Conservation (phyloP, 2,797 vertebrate genomes). For the Chelon auratus region DNA sequence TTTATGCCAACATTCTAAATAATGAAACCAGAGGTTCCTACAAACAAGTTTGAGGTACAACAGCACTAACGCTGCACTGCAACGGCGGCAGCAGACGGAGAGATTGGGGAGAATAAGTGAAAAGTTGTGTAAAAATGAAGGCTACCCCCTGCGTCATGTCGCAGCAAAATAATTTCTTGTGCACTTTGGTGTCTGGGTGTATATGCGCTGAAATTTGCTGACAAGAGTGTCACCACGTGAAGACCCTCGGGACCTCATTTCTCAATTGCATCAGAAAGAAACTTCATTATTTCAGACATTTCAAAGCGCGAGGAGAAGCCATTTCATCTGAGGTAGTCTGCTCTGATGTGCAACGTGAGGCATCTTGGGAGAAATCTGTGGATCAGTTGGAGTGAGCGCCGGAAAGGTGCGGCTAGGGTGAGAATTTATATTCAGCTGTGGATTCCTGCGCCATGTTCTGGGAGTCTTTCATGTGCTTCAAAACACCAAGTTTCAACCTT, state of each 20-base stretch:
- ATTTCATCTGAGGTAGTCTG: slow-evolving; percentile 26
- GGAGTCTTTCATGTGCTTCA: slow-evolving; percentile 25
- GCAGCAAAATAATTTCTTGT: slow-evolving; percentile 2
- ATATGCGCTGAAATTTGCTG: not conserved
- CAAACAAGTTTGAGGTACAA: slow-evolving; percentile 39
- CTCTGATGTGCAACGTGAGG: slow-evolving; percentile 32
- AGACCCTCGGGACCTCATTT: slow-evolving; percentile 23
- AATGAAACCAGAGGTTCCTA: slow-evolving; percentile 37
- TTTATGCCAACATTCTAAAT: slow-evolving; percentile 43
- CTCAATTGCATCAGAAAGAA: slow-evolving; percentile 1
- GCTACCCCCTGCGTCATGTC: not conserved
- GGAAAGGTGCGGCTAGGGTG: not conserved
- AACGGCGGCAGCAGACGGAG: slow-evolving; percentile 2
- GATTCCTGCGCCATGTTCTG: not conserved
- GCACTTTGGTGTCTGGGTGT: not conserved
- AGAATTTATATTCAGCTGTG: slow-evolving; percentile 18
- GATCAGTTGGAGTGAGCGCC: slow-evolving; percentile 16
- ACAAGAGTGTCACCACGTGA: slow-evolving; percentile 9
- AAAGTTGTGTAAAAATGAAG: not conserved
- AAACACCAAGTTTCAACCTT: not conserved
- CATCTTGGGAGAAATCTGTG: slow-evolving; percentile 20
- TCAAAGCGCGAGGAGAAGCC: slow-evolving; percentile 14
- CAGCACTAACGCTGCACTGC: slow-evolving; percentile 5
- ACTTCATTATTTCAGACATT: slow-evolving; percentile 38
- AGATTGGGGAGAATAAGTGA: not conserved